Base-by-base conservation (phyloP, 2,113 vertebrate genomes). In the Todiramphus chloris region DNA sequence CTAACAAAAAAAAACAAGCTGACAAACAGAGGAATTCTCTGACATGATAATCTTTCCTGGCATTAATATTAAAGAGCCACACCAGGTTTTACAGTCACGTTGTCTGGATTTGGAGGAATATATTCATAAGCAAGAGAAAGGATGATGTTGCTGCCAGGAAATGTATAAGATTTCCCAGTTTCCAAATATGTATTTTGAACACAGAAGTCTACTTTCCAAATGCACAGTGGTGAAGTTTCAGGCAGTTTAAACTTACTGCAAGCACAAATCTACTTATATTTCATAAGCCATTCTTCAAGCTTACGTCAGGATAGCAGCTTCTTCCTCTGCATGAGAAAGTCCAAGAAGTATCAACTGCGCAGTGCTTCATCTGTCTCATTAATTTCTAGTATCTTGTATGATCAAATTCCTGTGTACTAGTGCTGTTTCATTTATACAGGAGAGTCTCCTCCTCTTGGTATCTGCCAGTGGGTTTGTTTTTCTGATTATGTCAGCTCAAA, bases 261-360 rank as follows among this genome's bases (percentile, higher is more conserved):
- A 55, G 28, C 4, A 50, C 5, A 31, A 43, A 75, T 21, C 10
- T 68, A 8, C 20, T 72, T n/a, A 3, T 11, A 25, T n/a, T 74
- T 62, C 63, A 5, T 46, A 87, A 83, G 9, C 9, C 8, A 8
- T 60, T 85, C 6, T 60, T 76, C 17, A 11, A 37, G 5, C 6
- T 21, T 63, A 1, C 0, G 0, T 74, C 8, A 48, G 20, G 9
- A 58, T 7, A 44, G 17, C 3, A 39, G 8, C 28, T 63, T 48
- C 7, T 70, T 56, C 16, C 33, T 67, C 55, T 4, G 1, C 21
- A 16, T 46, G 6, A 72, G 15, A 39, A 80, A 56, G 37, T 9
- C n/a, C 13, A 39, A 48, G 18, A 35, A 51, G 8, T 37, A 63
- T 44, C 10, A 51, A 51, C 5, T 12, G 9, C 50, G 4, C 4